These are phyloP conservation scores for Protophormia terraenovae DNA, from an alignment of 2,888 invertebrate species.

Conservation along the genomic window DNA sequence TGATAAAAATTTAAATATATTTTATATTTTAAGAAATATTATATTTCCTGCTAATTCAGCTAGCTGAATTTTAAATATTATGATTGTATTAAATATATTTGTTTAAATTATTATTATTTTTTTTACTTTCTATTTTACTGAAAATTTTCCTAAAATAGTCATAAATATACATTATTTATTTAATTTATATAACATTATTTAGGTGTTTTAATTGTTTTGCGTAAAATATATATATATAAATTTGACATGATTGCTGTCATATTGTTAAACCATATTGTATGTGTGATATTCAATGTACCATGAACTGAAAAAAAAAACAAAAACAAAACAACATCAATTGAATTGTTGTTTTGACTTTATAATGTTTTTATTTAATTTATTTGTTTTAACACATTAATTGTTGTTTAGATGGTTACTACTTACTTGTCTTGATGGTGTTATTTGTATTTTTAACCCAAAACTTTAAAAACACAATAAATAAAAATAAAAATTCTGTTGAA, in stretches of 20 bases:
- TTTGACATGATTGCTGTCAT: no score
- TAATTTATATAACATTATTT: no score
- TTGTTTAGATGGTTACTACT: slow-evolving; percentile 39
- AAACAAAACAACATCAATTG: slow-evolving; percentile 68
- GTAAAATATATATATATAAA: no score
- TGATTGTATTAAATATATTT: no score
- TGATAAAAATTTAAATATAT: no score
- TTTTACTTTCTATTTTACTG: no score
- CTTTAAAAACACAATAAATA: slow-evolving; percentile 51
- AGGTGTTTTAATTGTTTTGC: no score
- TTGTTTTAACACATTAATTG: slow-evolving; percentile 50
- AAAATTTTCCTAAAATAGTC: no score
- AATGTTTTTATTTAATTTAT: slow-evolving; percentile 43
- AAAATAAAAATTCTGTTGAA: slow-evolving; percentile 58
- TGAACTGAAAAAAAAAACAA: slow-evolving; percentile 67
- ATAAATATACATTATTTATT: no score
- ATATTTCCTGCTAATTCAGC: not conserved
- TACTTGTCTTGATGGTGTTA: slow-evolving; percentile 40
- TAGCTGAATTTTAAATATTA: not conserved
- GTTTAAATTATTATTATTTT: no score
- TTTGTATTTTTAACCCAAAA: slow-evolving; percentile 58
- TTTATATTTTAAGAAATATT: no score
- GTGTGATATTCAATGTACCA: slow-evolving; percentile 79
- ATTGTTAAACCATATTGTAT: slow-evolving; percentile 71
- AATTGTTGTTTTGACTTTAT: slow-evolving; percentile 69